These are phyloP conservation scores for Brachymystax lenok DNA, from an alignment of 2,797 vertebrate species.

Conservation along the genomic window DNA sequence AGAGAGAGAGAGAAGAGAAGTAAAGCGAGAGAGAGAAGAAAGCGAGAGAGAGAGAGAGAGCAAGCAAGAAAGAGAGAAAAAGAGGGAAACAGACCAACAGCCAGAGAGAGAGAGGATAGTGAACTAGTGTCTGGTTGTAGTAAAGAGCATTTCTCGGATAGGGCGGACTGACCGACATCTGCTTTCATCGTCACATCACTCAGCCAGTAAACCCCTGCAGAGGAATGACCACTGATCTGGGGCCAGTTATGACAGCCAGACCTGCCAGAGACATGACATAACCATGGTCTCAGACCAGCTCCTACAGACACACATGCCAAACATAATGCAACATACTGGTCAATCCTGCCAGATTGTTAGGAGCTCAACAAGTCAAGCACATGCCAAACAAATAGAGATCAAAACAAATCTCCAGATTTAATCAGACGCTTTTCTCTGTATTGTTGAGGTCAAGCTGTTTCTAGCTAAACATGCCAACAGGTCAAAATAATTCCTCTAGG, in stretches of 20 bases:
- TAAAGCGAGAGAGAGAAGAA: no score
- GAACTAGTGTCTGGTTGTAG: neutral
- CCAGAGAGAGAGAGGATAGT: neutral
- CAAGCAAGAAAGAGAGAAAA: neutral
- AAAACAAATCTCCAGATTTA: constrained; percentile 1
- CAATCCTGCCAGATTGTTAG: neutral
- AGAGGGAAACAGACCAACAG: neutral
- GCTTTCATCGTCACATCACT: neutral
- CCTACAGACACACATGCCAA: neutral
- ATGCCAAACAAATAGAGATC: neutral
- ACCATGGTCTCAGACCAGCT: constrained; percentile 2
- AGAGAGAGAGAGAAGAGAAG: no score
- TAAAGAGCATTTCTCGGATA: neutral
- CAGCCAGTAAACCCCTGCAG: neutral
- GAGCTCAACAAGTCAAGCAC: neutral
- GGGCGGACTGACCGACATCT: neutral
- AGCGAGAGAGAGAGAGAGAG: no score
- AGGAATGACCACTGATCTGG: neutral
- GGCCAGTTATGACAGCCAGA: neutral
- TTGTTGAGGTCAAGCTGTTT: neutral
- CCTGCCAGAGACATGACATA: constrained; percentile 3
- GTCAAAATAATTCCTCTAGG: neutral
- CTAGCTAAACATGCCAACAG: neutral
- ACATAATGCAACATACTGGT: neutral
- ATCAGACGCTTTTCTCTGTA: neutral